These are phyloP conservation scores for Microhierax caerulescens DNA, from an alignment of 2,797 vertebrate genomes.

Conservation along the genomic window DNA sequence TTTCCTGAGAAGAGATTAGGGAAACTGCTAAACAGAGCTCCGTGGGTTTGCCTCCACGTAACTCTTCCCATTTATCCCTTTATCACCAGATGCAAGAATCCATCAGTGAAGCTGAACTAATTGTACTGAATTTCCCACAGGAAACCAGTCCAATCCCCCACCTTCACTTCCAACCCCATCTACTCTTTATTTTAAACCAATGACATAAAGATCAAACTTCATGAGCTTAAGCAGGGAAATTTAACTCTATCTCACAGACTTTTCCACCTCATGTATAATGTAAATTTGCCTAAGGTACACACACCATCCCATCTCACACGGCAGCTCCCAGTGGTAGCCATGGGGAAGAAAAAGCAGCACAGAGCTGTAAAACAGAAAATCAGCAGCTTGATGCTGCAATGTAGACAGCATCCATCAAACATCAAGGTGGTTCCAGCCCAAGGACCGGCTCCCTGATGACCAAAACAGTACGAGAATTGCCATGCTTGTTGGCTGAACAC, in stretches of 20 bases:
- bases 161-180: background rate
- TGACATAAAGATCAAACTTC: background rate
- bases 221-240: background rate
- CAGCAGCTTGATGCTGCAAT: background rate
- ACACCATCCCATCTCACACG: background rate
- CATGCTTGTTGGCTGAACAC: background rate
- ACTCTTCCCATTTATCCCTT: background rate
- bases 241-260: background rate
- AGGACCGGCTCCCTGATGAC: background rate
- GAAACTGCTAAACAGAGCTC: background rate
- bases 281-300: background rate
- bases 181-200: background rate
- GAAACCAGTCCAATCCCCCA: background rate
- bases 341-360: background rate
- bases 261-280: background rate
- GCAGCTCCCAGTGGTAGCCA: background rate
- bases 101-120: background rate
- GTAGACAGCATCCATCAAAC: background rate
- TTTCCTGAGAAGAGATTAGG: background rate
- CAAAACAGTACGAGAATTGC: background rate
- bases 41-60: background rate
- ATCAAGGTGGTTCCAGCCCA: background rate
- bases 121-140: background rate
- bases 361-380: background rate
- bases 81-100: background rate